Base-by-base conservation (phyloP, 2,888 invertebrate species). In the Drosophila eohydei region DNA sequence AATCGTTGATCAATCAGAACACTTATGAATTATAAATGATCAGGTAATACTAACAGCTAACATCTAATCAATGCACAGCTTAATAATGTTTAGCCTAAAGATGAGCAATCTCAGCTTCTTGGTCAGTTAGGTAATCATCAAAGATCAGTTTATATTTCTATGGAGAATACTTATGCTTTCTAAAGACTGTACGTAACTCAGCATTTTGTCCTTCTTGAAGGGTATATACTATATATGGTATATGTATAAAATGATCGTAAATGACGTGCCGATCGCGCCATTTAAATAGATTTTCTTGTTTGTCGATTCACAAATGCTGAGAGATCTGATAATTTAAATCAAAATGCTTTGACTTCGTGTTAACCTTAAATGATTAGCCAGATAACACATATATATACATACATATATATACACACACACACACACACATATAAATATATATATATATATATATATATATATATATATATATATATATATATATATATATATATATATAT, bases 201-300 rank as follows among this genome's bases (percentile, higher is more conserved):
- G 12, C 16, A 54, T 11, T 50, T 55, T 71, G 65, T 44, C 73
- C 57, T 74, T 57, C 57, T 57, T 58, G 46, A 64, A 71, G 71
- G 71, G 54, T 58, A 65, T 36, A 38, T 21, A 54, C 21, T 54
- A 38, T 30, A 46, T 21, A 34, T 16, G 21, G 4, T n/a, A 16
- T 28, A 26, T 54, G 30, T 21, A 40, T 21, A 6, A 11, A 28
- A 21, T 6, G 21, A 56, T 56, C 21, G n/a, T n/a, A 34, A 43
- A 43, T 43, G 43, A 21, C 26, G 44, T 44, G 11, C 8, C 59
- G 4, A 59, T 44, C 38, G 50, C 51, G 41, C 21, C 12, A 40
- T 38, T 50, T 38, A n/a, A n/a, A 30, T n/a, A 48, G 30, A 30
- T 9, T 26, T 11, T 44, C 30, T 30, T 50, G 7, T 26, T 51